Base-by-base conservation (phyloP, 2,888 invertebrate genomes). In the Monopis laevigella region DNA sequence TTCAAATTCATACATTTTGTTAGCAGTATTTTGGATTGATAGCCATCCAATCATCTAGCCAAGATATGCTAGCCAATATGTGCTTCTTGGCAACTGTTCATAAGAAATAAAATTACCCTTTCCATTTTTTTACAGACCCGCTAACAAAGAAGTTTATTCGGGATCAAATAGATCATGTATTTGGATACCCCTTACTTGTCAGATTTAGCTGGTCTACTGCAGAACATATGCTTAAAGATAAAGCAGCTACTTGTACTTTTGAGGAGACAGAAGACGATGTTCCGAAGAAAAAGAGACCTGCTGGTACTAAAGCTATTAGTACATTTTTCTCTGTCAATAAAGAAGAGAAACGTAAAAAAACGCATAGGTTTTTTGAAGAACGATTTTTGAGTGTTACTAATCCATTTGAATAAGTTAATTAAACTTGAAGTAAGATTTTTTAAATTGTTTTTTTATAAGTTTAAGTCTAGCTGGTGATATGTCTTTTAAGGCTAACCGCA, bases 141-240 rank as follows among this genome's bases (percentile, higher is more conserved):
- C 84, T 87, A 0, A 98, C 98, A 1, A 98, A 98, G 68, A 88
- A 88, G 49, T 99, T 98, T 74, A 83, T 99, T 24, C 66, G 82
- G 1, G 84, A 89, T 7, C 86, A 90, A 59, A 84, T 93, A 43
- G 95, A 99, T 71, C 84, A 86, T 16, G 87, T 98, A 0, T 99
- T 99, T 77, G 99, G 99, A 0, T 99, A 90, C 68, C 94, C 98
- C 0, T 86, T 90, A 40, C 78, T 99, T 12, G 98, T 99, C 0
- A 82, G 99, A 45, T 97, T 98, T 65, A 96, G 97, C 64, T 99
- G 99, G 99, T 95, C 97, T 0, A 99, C 99, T 0, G 92, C 97
- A 0, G 88, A 88, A 45, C 86, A 86, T 34, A 87, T 93, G 51
- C 65, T 99, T 10, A 84, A 92, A 47, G 86, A 88, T 3, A 84